Percentiles rank a stretch among this genome's conserved stretches.
These are phyloP conservation scores for Meda fulgida DNA, from an alignment of 2,797 vertebrate genomes.

Conservation along the genomic window DNA sequence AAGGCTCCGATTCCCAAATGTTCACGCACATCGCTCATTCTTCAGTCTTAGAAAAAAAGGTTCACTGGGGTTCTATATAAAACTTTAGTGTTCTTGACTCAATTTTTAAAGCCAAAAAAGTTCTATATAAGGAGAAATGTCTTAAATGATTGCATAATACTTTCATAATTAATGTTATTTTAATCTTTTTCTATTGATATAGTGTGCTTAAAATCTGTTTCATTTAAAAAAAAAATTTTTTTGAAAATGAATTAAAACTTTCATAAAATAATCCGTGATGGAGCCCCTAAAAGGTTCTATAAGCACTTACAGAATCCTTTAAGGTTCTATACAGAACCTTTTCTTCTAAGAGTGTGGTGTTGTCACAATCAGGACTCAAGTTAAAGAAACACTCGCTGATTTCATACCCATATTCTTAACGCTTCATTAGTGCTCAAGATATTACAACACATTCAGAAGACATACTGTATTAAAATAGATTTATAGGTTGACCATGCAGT, in stretches of 20 bases:
- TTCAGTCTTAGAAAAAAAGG: constrained; percentile 21
- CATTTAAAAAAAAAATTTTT: rapidly evolving
- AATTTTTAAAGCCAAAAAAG: not conserved
- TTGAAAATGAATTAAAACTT: not conserved
- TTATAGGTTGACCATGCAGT: constrained; percentile 13
- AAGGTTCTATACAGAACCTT: not conserved
- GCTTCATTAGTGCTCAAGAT: constrained; percentile 5
- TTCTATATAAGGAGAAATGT: not conserved
- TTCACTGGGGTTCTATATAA: not conserved
- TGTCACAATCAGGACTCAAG: constrained; percentile 14
- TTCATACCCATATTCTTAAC: not conserved
- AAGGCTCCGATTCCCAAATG: constrained; percentile 38
- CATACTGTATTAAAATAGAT: constrained; percentile 13
- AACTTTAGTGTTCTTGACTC: not conserved
- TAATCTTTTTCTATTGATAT: not conserved
- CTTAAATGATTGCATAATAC: not conserved
- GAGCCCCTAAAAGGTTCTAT: not conserved
- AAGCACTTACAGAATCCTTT: not conserved
- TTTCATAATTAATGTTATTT: not conserved
- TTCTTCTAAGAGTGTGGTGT: not conserved
- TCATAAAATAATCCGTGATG: not conserved
- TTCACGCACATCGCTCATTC: constrained; percentile 41
- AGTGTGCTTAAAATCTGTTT: not conserved
- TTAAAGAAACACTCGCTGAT: constrained; percentile 22
- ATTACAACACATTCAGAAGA: constrained; percentile 21